phyloP scores from a whole-genome alignment of 2,888 invertebrate species.

The Sinopyrophorus schimmeli region DNA sequence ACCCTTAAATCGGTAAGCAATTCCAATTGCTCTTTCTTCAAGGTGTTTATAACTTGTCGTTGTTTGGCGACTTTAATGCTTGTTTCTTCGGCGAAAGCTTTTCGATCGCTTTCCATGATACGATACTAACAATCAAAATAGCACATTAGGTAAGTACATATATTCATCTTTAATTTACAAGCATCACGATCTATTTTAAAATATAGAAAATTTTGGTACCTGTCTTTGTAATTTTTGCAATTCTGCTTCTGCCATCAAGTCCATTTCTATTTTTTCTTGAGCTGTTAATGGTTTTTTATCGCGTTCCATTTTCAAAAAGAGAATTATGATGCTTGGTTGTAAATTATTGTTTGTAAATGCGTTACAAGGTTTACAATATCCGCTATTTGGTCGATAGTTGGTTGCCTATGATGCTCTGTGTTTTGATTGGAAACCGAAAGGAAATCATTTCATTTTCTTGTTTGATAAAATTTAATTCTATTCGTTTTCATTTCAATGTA shows the following conservation, averaged over 20 bases:
- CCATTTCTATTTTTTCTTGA: slow-evolving; percentile 72
- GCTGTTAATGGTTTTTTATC: slow-evolving; percentile 48
- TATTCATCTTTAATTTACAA: no score
- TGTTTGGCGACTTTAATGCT: slow-evolving; percentile 68
- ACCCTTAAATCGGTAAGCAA: slow-evolving; percentile 65
- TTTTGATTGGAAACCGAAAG: no score
- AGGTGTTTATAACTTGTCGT: slow-evolving; percentile 62
- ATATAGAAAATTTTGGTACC: slow-evolving; percentile 53
- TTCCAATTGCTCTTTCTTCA: slow-evolving; percentile 66
- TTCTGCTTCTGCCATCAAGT: slow-evolving; percentile 78
- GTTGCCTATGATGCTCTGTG: slow-evolving; percentile 17
- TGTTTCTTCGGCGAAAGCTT: slow-evolving; percentile 70
- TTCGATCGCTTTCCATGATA: slow-evolving; percentile 80
- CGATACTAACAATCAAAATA: slow-evolving; percentile 59
- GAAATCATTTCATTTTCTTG: slow-evolving; percentile 5
- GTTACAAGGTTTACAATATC: no score
- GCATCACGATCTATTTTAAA: no score
- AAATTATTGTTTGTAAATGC: background rate
- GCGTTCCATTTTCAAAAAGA: slow-evolving; percentile 19
- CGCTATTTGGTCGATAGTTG: background rate
- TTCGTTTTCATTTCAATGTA: no score
- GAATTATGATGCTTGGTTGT: background rate
- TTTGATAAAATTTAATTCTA: no score
- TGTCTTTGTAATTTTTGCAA: slow-evolving; percentile 77
- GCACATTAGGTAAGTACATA: background rate